Evolutionary conservation across 2,888 invertebrate species (phyloP).

Genomic region (Napeogenes inachia): DNA sequence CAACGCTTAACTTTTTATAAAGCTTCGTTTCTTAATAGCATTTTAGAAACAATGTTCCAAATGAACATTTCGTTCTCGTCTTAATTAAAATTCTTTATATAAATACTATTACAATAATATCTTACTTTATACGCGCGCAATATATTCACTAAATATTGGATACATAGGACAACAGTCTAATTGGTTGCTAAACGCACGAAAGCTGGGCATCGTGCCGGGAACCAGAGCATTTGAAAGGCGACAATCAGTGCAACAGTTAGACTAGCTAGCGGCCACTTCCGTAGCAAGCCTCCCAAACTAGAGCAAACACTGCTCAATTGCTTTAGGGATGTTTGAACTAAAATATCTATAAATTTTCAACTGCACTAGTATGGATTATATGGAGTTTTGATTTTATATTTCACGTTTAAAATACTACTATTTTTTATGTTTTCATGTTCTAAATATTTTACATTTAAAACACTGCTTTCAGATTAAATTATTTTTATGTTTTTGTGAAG

Average conservation of each 20-base stretch:
- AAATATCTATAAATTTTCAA: slow-evolving; percentile 11
- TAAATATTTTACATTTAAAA: too few relatives aligned
- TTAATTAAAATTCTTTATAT: slow-evolving; percentile 1
- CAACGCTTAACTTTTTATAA: slow-evolving; percentile 23
- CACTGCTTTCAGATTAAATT: too few relatives aligned
- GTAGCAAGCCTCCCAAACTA: slow-evolving; percentile 65
- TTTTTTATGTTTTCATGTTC: too few relatives aligned
- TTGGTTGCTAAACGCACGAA: slow-evolving; percentile 32
- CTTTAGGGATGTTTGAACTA: slow-evolving; percentile 43
- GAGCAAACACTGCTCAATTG: slow-evolving; percentile 70
- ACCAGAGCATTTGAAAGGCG: slow-evolving; percentile 32
- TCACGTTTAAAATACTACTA: not conserved
- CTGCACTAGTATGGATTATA: not conserved
- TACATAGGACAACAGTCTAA: slow-evolving; percentile 26
- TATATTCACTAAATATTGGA: slow-evolving; percentile 1
- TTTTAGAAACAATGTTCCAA: slow-evolving; percentile 7
- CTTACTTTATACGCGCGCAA: not conserved
- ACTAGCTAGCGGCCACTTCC: slow-evolving; percentile 70
- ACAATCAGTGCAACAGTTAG: slow-evolving; percentile 75
- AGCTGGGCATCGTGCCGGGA: slow-evolving; percentile 26
- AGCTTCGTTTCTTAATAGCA: slow-evolving; percentile 13
- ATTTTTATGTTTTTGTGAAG: too few relatives aligned
- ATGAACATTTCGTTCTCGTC: not conserved
- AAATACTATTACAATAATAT: not conserved
- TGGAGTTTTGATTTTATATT: not conserved